Conservation (phyloP, 1,140 invertebrate genomes). For the Trigoniulus corallinus region DNA sequence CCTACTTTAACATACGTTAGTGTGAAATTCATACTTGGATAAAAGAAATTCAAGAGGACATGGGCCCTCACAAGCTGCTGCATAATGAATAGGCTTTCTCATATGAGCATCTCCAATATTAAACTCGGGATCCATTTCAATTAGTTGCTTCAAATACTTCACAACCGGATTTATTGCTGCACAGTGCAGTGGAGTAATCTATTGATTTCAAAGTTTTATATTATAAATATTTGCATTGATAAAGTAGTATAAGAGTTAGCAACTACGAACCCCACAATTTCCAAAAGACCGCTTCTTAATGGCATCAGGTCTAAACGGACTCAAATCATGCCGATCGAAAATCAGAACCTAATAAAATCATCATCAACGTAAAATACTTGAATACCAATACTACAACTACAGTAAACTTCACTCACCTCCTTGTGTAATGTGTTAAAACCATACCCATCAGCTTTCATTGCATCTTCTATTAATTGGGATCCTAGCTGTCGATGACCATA, state of each 20-base stretch:
- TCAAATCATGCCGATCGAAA: slow-evolving; percentile 24
- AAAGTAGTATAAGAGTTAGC: background rate
- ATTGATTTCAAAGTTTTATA: background rate
- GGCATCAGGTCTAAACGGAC: slow-evolving; percentile 23
- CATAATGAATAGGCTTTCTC: slow-evolving; percentile 33
- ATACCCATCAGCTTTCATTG: slow-evolving; percentile 20
- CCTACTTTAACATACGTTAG: too few species aligned
- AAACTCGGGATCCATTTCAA: slow-evolving; percentile 26
- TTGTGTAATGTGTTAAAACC: slow-evolving; percentile 28
- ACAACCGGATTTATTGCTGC: slow-evolving; percentile 36
- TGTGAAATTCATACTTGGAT: slow-evolving; percentile 15
- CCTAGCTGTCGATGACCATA: slow-evolving; percentile 28
- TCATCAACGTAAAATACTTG: background rate
- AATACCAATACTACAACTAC: background rate
- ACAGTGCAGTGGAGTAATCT: slow-evolving; percentile 35
- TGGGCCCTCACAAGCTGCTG: slow-evolving; percentile 30
- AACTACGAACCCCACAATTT: slow-evolving; percentile 21
- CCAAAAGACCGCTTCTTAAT: slow-evolving; percentile 27
- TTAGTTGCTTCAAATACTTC: slow-evolving; percentile 26
- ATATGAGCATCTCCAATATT: slow-evolving; percentile 28
- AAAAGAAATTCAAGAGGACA: slow-evolving; percentile 30
- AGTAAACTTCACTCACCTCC: slow-evolving; percentile 20
- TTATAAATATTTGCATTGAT: background rate
- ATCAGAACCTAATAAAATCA: slow-evolving; percentile 22
- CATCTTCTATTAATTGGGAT: slow-evolving; percentile 23